Base-by-base conservation (phyloP, 1,140 invertebrate genomes). In the Zaprionus vittiger region DNA sequence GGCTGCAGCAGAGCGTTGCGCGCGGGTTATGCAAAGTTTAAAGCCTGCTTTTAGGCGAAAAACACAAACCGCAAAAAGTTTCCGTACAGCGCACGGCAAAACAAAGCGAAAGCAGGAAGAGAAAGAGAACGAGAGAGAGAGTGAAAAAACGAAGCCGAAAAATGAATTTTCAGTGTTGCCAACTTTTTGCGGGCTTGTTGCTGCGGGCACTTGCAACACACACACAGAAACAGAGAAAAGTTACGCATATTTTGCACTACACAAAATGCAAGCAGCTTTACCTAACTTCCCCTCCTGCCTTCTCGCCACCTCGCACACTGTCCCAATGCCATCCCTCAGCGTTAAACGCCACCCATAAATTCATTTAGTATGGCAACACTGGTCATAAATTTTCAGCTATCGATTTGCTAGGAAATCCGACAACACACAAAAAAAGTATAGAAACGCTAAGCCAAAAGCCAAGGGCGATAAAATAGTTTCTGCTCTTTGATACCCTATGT, bases 81-180 rank as follows among this genome's bases (percentile, higher is more conserved):
- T 75, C 22, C 20, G 62, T 69, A 47, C 57, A 54, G 49, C 41
- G 38, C 31, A 61, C 54, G 44, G 65, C 73, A 59, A 67, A 67
- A 56, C 52, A 66, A 66, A 66, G 57, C 52, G 22, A 57, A 47
- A 75, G 44, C 65, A 72, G 17, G 15, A 63, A 31, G 60, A 57
- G 12, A 54, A 14, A 26, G 17, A 20, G 62, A 49, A 24, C 24
- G 73, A n/a, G n/a, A 9, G 41, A n/a, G 6, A 47, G n/a, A 44
- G n/a, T 47, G 56, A 73, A 56, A 26, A 73, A 71, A 59, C 49
- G 47, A 41, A 44, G 61, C 49, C 62, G 59, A 67, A 52, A 89
- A 89, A 89, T 81, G 85, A 84, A 89, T 89, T 89, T 90, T 81
- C 84, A 89, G 85, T 90, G 85, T 84, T 84, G 85, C 85, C 85